Evolutionary conservation across 2,888 invertebrate genomes (phyloP), one percentile per base, ranked within the genome.

Genomic region (Cryptocephalus moraei): DNA sequence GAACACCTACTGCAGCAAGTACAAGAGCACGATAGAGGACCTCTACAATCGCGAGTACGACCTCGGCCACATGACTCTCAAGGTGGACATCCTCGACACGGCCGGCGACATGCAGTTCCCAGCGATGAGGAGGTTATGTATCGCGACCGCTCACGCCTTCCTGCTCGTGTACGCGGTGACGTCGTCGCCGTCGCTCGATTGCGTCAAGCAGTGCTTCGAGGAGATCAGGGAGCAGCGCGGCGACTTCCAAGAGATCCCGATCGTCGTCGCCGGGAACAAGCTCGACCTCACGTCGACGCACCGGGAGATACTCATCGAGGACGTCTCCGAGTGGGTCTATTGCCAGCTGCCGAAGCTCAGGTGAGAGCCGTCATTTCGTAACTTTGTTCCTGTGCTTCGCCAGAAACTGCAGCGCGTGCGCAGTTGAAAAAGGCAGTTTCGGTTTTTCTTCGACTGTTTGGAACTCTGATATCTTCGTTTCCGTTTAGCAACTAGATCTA

Each of bases 91-190:
- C 55, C 68, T 89, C 64, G 88, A 89, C 70, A 89, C 89, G 32
- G 84, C 84, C 10, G 90, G 91, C 14, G 89, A 90, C 67, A 81
- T 88, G 70, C 87, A 88, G 67, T 92, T 91, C 70, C 91, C 92
- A 8, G 91, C 91, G 48, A 92, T 92, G 91, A 75, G 91, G 53
- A 76, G 89, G 46, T 74, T 92, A 52, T 87, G 87, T 61, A 89
- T 92, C 61, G 85, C 89, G 36, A 90, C 86, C 2, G 91, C 91
- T 34, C 86, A 90, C 68, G 91, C 91, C 46, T 91, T 92, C 67
- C 78, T 92, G 46, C 74, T 92, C 49, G 91, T 92, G 13, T 92
- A 91, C 69, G 82, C 86, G 44, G 80, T 86, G 41, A 86, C 87
- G 43, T 84, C 86, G 44, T 77, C 77, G 49, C 76, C 82, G 43